Evolutionary conservation across 2,797 vertebrate genomes (phyloP).

Genomic region (Chromobotia macracanthus): DNA sequence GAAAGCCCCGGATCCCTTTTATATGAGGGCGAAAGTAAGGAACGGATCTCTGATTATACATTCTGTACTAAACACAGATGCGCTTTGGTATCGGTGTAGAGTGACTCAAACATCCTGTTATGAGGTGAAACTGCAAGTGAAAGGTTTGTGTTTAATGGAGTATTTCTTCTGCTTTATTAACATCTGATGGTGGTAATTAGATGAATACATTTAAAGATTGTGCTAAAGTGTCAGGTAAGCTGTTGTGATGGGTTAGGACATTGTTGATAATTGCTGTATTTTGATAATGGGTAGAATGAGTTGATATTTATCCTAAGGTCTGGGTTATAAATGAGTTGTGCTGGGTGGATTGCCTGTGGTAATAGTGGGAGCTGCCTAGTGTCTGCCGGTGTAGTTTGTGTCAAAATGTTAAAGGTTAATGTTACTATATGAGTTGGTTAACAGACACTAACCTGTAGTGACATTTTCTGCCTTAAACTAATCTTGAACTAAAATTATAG

Average conservation of each 20-base stretch:
- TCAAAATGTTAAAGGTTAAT: neutral
- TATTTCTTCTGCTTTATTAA: neutral
- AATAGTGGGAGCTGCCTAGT: neutral
- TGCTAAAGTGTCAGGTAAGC: neutral
- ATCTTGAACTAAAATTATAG: neutral
- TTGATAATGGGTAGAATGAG: neutral
- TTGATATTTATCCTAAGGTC: neutral
- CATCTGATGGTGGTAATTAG: neutral
- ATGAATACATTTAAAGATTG: neutral
- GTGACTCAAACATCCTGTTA: conserved; percentile 23
- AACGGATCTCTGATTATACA: conserved; percentile 45
- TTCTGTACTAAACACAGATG: conserved; percentile 21
- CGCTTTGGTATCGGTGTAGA: conserved; percentile 43
- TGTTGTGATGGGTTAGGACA: neutral
- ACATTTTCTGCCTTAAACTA: neutral
- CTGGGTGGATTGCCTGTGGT: neutral
- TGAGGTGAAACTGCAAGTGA: conserved; percentile 23
- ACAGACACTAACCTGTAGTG: neutral
- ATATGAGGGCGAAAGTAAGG: neutral
- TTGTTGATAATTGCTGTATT: neutral
- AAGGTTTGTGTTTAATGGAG: conserved; percentile 24
- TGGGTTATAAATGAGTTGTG: neutral
- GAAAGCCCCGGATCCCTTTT: neutral
- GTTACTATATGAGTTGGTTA: neutral
- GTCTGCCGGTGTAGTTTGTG: neutral